These are phyloP conservation scores for Diceros bicornis DNA, from an alignment of 2,797 vertebrate species.

Conservation along the genomic window DNA sequence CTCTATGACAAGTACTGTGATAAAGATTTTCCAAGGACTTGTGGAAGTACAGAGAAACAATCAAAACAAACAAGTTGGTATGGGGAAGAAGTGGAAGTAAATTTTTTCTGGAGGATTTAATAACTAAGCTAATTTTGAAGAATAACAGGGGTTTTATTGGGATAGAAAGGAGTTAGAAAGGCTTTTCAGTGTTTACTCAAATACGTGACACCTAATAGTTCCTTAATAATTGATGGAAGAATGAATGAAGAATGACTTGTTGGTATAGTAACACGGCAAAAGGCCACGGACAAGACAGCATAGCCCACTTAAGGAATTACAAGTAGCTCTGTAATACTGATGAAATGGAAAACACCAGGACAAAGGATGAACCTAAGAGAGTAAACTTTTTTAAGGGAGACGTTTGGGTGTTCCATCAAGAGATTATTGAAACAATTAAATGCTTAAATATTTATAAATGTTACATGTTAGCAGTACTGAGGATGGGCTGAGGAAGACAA, in stretches of 20 bases:
- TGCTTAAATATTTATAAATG: not conserved
- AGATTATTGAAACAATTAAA: constrained; percentile 31
- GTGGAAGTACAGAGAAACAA: not conserved
- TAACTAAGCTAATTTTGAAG: not conserved
- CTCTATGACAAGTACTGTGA: not conserved
- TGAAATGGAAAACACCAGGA: not conserved
- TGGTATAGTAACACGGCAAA: not conserved
- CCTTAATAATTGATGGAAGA: not conserved
- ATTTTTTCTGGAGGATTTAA: not conserved
- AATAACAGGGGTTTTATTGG: not conserved
- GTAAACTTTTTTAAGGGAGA: not conserved
- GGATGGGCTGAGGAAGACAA: not conserved
- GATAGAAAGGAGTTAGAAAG: not conserved
- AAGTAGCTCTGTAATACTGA: not conserved
- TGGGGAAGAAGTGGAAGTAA: not conserved
- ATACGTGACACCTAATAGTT: not conserved
- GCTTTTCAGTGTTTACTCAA: not conserved
- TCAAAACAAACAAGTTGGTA: not conserved
- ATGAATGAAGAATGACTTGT: not conserved
- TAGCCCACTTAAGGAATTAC: not conserved
- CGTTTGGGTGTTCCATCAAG: not conserved
- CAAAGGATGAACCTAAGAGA: not conserved
- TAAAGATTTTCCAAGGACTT: not conserved
- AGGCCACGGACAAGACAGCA: not conserved
- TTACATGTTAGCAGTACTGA: not conserved